Base-by-base conservation (phyloP, 1,140 invertebrate species). In the Hycleus phaleratus region DNA sequence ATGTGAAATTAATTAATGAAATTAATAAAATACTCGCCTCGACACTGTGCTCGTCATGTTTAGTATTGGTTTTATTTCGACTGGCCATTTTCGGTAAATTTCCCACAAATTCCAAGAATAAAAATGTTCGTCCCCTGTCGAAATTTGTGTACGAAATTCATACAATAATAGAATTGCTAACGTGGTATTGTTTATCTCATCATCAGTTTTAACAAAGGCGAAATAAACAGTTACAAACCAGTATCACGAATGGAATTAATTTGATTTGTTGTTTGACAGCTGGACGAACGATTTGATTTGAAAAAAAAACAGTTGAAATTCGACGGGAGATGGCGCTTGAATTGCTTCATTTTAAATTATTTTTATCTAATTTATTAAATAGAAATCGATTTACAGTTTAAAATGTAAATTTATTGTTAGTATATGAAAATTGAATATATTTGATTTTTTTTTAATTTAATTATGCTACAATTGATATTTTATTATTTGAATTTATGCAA, bases 1-100 rank as follows among this genome's bases (percentile, higher is more conserved):
- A 56, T 49, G 32, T 32, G 46, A 39, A 39, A 39, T 39, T 39
- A 6, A 39, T 7, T 39, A 10, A 39, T 10, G 10, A 42, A 42
- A 42, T 42, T 42, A 47, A 32, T 32, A 49, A 49, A 43, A 56
- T 61, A 68, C 71, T 62, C 72, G 78, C 76, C 75, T 79, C 77
- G 11, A 79, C 76, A 61, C 77, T 79, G 49, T 77, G 76, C 32
- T 78, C 77, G 60, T 79, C 77, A 50, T 69, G 60, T 56, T 69
- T 69, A 46, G 38, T 57, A 51, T 64, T 61, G 38, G 60, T 49
- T 63, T 69, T 68, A 52, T 58, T 68, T 57, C 66, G 62, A 26
- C 61, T 51, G 10, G 68, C 66, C 68, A 70, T 70, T 63, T 55
- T 55, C 4, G 7, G 1, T 32, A 5, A 7, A 32, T 32, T 32